Percentiles rank a stretch among this genome's conserved stretches.
Evolutionary conservation across 1,140 invertebrate species (phyloP).

Genomic region (Choristoneura fumiferana): DNA sequence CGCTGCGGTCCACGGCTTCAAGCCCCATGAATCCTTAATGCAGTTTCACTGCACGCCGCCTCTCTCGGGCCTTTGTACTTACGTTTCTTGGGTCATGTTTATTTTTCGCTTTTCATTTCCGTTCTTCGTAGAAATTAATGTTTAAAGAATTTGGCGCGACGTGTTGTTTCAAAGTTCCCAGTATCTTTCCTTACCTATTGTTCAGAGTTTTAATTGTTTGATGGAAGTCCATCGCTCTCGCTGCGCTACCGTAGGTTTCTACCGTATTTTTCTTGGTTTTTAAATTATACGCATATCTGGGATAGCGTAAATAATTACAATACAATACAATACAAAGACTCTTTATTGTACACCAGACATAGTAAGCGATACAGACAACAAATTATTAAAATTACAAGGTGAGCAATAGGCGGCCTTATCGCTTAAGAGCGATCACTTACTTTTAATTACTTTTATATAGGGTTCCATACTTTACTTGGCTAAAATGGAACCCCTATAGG

Average conservation of each 20-base stretch:
- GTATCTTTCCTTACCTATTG: conserved; percentile 15
- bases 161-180: conserved; percentile 10
- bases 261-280: too few relatives aligned
- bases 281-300: too few relatives aligned
- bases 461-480: too few relatives aligned
- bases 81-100: conserved; percentile 9
- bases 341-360: too few relatives aligned
- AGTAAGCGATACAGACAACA: too few relatives aligned
- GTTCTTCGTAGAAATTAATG: conserved; percentile 23
- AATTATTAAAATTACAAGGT: too few relatives aligned
- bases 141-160: conserved; percentile 19
- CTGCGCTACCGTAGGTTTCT: not conserved
- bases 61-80: conserved; percentile 5
- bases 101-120: conserved; percentile 22
- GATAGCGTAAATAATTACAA: too few relatives aligned
- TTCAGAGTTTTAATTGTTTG: conserved; percentile 12
- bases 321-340: too few relatives aligned
- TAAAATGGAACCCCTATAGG: too few relatives aligned
- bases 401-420: too few relatives aligned
- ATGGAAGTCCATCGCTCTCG: not conserved
- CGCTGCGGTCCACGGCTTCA: conserved; percentile 8
- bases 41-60: not conserved
- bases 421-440: too few relatives aligned
- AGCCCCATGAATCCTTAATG: conserved; percentile 19
- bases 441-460: too few relatives aligned